Percentiles rank a stretch among this genome's conserved stretches.
Conservation (phyloP, 2,888 invertebrate genomes). For the Drosophila prostipennis region DNA sequence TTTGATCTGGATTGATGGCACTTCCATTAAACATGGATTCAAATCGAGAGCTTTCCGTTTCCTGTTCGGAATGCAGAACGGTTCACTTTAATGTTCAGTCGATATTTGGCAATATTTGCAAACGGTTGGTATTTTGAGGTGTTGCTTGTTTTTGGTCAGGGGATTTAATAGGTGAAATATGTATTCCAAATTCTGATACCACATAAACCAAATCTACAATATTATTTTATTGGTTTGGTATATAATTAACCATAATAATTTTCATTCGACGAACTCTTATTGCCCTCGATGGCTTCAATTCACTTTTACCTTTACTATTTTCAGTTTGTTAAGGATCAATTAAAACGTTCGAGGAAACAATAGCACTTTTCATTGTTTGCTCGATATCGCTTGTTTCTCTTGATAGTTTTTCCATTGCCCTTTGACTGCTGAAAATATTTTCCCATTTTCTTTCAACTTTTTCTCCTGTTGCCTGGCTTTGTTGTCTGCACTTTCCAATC, state of each 20-base stretch:
- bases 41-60: slow-evolving; percentile 35
- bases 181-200: too few species aligned
- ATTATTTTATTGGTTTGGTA: too few species aligned
- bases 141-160: neutral
- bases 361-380: slow-evolving; percentile 23
- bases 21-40: slow-evolving; percentile 31
- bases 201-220: too few species aligned
- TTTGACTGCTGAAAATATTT: slow-evolving; percentile 26
- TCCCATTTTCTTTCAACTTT: slow-evolving; percentile 28
- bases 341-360: slow-evolving; percentile 21
- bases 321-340: slow-evolving; percentile 25
- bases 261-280: neutral
- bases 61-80: slow-evolving; percentile 2
- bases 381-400: slow-evolving; percentile 22
- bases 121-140: neutral
- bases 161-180: neutral
- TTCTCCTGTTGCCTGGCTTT: slow-evolving; percentile 18
- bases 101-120: neutral
- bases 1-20: slow-evolving; percentile 25
- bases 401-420: slow-evolving; percentile 42
- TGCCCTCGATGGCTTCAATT: neutral
- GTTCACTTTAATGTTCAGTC: neutral
- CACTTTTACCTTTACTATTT: slow-evolving; percentile 10
- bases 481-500: slow-evolving; percentile 38
- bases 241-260: neutral